These are phyloP conservation scores for Lordiphosa collinella DNA, from an alignment of 1,140 invertebrate species.

Conservation along the genomic window DNA sequence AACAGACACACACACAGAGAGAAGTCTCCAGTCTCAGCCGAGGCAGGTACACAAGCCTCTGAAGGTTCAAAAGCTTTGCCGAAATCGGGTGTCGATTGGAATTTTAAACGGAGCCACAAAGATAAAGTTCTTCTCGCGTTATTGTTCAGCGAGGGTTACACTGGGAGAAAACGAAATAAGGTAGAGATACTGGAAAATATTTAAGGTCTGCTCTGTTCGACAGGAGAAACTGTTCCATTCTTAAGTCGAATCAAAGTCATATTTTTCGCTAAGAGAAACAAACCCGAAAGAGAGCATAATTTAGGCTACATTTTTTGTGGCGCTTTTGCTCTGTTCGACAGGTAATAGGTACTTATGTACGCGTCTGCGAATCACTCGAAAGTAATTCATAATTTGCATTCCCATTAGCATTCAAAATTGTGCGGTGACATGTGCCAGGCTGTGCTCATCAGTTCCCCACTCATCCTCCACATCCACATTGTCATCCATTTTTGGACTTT, in stretches of 20 bases:
- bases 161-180: no score
- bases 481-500: slow-evolving; percentile 56
- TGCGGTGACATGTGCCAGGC: slow-evolving; percentile 2
- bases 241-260: no score
- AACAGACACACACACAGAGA: background rate
- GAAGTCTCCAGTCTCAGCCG: background rate
- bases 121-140: slow-evolving; percentile 41
- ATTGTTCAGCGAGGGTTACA: no score
- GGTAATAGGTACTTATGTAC: background rate
- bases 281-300: no score
- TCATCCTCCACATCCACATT: slow-evolving; percentile 13
- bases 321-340: no score
- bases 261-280: no score
- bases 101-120: slow-evolving; percentile 73
- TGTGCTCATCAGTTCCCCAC: slow-evolving; percentile 2
- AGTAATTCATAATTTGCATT: slow-evolving; percentile 8
- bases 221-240: no score
- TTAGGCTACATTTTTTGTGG: no score
- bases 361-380: slow-evolving; percentile 8
- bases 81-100: slow-evolving; percentile 76
- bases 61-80: slow-evolving; percentile 42
- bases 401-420: slow-evolving; percentile 14
- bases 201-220: no score
- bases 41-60: background rate
- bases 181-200: no score